phyloP scores from a whole-genome alignment of 2,888 invertebrate genomes.

The Pterostichus madidus region DNA sequence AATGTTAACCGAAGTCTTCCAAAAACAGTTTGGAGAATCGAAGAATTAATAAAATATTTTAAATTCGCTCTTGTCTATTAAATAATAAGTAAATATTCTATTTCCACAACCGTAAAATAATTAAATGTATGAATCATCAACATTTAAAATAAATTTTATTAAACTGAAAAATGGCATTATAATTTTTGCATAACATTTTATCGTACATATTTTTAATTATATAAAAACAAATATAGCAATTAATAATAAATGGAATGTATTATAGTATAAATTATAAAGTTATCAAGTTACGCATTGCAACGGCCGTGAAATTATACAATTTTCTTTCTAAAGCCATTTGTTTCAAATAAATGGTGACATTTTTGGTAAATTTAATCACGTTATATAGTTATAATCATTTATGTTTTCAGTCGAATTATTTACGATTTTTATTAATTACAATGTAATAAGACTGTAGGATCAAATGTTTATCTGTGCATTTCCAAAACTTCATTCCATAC shows the following conservation, averaged over 20 bases:
- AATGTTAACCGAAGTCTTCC: constrained; percentile 91
- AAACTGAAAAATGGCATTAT: constrained; percentile 50
- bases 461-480: background rate
- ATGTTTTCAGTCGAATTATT: constrained; percentile 1
- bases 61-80: background rate
- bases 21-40: constrained; percentile 73
- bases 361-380: no score
- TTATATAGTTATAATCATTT: background rate
- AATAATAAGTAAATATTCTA: background rate
- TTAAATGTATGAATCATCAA: constrained; percentile 2
- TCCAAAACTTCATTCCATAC: background rate
- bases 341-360: background rate
- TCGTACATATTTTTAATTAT: constrained; percentile 23
- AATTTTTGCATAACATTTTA: constrained; percentile 46
- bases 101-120: background rate
- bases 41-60: background rate
- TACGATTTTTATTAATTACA: background rate
- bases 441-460: constrained; percentile 15
- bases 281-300: background rate
- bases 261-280: constrained; percentile 26
- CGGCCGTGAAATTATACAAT: background rate
- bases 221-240: constrained; percentile 36
- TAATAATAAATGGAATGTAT: constrained; percentile 48
- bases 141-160: constrained; percentile 51
- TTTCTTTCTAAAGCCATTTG: constrained; percentile 1